Conservation (phyloP, 2,797 vertebrate species). For the Protonibea diacanthus region DNA sequence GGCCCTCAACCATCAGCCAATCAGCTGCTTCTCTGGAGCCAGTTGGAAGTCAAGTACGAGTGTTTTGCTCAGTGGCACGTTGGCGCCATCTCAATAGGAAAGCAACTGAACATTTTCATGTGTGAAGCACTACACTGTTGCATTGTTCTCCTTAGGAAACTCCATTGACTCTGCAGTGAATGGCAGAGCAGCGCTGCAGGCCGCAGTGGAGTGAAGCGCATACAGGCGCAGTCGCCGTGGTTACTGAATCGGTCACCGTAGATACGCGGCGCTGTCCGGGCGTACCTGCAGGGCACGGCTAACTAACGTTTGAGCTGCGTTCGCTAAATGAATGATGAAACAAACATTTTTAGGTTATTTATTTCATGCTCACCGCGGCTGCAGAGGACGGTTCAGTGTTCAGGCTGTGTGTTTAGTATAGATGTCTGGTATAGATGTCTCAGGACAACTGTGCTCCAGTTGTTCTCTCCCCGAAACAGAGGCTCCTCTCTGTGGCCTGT, state of each 20-base stretch:
- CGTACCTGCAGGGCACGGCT: constrained; percentile 16
- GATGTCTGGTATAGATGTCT: constrained; percentile 60
- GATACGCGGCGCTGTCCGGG: background rate
- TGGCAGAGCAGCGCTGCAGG: constrained; percentile 6
- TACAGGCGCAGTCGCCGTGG: constrained; percentile 5
- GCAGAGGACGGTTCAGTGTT: background rate
- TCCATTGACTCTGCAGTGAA: constrained; percentile 26
- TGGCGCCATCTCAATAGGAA: background rate
- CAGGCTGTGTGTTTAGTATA: constrained; percentile 13
- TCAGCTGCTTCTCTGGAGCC: background rate
- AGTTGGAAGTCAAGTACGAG: constrained; percentile 12
- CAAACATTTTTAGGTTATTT: background rate
- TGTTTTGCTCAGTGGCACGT: constrained; percentile 40
- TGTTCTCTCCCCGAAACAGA: constrained; percentile 62
- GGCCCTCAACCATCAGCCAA: background rate
- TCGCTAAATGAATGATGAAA: background rate
- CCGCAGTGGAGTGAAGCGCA: background rate
- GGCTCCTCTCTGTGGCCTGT: constrained; percentile 59
- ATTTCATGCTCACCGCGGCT: background rate
- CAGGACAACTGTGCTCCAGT: constrained; percentile 75
- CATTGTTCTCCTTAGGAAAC: constrained; percentile 17
- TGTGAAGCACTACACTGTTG: constrained; percentile 1
- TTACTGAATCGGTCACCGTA: constrained; percentile 21
- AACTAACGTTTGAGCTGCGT: background rate
- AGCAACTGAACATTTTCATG: constrained; percentile 12